These are phyloP conservation scores for Crossaster papposus DNA, from an alignment of 53 echinoderm and acorn worm genomes.

Conservation along the genomic window DNA sequence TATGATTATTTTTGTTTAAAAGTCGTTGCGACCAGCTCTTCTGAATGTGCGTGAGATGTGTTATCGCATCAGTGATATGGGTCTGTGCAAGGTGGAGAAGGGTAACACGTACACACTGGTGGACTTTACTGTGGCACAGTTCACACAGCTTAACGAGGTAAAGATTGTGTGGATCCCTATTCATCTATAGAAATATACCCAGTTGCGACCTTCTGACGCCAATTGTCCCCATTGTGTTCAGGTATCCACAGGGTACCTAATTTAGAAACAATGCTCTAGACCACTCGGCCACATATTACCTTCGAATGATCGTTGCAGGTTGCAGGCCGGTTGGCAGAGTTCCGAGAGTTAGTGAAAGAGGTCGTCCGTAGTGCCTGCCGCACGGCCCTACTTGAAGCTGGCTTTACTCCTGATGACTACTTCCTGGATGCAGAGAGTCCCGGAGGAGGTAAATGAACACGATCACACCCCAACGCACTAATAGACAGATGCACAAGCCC, in stretches of 20 bases:
- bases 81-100: conserved; percentile 98
- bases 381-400: conserved; percentile 93
- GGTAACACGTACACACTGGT: conserved; percentile 90
- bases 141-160: conserved; percentile 97
- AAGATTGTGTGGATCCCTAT: neutral
- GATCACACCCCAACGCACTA: neutral
- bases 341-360: conserved; percentile 97
- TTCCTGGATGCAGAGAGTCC: conserved; percentile 90
- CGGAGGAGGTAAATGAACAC: conserved; percentile 66
- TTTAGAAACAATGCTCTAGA: no score
- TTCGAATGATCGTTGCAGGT: conserved; percentile 53
- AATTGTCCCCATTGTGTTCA: neutral
- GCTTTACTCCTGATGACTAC: conserved; percentile 98
- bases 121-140: conserved; percentile 92
- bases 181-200: neutral
- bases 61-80: conserved; percentile 96
- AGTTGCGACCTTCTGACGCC: no score
- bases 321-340: conserved; percentile 90
- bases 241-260: no score
- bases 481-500: neutral
- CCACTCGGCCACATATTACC: no score
- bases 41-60: conserved; percentile 99
- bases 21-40: conserved; percentile 95
- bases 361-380: conserved; percentile 98
- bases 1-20: neutral